A percentile compares a stretch with the other conserved stretches of the same genome.
Conservation (phyloP, 2,797 vertebrate genomes). For the Apodemus agrarius region DNA sequence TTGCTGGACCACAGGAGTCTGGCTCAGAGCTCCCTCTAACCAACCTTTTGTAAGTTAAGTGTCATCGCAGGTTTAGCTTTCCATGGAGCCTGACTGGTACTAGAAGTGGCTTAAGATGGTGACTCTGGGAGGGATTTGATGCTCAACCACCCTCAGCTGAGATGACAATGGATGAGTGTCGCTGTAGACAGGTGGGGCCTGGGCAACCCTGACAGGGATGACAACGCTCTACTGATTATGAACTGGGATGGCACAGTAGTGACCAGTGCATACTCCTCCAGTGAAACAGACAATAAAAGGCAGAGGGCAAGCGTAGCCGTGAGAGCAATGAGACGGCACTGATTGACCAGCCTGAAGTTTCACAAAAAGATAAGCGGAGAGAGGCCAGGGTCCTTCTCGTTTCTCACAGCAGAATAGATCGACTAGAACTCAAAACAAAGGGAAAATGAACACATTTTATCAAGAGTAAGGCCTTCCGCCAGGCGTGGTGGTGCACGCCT, state of each 20-base stretch:
- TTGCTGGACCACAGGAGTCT: neutral
- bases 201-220: neutral
- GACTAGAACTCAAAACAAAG: neutral
- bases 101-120: neutral
- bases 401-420: neutral
- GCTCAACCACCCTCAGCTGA: neutral
- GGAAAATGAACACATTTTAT: neutral
- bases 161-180: neutral
- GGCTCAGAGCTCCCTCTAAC: neutral
- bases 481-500: no score
- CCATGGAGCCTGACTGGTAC: neutral
- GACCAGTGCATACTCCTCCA: neutral
- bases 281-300: conserved; percentile 11
- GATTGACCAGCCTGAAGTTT: neutral
- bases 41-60: neutral
- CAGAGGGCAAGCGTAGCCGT: neutral
- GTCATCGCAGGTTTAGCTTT: neutral
- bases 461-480: neutral
- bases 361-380: neutral
- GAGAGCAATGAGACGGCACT: neutral
- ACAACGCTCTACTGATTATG: neutral
- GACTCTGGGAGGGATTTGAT: neutral
- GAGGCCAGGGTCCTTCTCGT: neutral
- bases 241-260: neutral
- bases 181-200: neutral